These are phyloP conservation scores for Heliconius ethilla DNA, from an alignment of 2,888 invertebrate species.

Conservation along the genomic window DNA sequence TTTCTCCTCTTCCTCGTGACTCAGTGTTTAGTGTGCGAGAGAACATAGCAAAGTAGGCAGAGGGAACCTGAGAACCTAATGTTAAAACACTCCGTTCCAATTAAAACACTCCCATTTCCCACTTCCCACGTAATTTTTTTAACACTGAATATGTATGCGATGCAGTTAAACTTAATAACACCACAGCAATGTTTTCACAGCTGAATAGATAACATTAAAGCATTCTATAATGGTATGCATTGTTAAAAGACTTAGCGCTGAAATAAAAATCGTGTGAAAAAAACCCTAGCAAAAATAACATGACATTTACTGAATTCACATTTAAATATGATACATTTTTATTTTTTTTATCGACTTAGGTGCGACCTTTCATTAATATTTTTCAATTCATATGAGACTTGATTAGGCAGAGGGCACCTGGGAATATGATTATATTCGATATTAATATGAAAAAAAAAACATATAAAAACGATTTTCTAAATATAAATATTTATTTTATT, in stretches of 20 bases:
- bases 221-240: slow-evolving; percentile 22
- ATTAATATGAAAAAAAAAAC: neutral
- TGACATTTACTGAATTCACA: neutral
- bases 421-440: neutral
- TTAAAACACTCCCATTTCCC: no score
- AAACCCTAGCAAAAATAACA: neutral
- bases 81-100: no score
- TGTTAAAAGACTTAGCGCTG: slow-evolving; percentile 9
- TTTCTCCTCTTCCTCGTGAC: no score
- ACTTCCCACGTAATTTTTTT: neutral
- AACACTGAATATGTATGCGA: slow-evolving; percentile 39
- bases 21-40: no score
- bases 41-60: no score
- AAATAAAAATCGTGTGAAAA: slow-evolving; percentile 1
- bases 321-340: neutral
- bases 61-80: no score
- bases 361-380: neutral
- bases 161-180: slow-evolving; percentile 38
- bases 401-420: neutral
- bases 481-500: neutral
- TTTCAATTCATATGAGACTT: neutral
- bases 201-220: slow-evolving; percentile 30
- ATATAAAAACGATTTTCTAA: no score
- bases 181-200: slow-evolving; percentile 27
- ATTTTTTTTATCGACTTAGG: neutral